phyloP scores from a whole-genome alignment of 2,113 vertebrate genomes.

The Clarias batrachus region DNA sequence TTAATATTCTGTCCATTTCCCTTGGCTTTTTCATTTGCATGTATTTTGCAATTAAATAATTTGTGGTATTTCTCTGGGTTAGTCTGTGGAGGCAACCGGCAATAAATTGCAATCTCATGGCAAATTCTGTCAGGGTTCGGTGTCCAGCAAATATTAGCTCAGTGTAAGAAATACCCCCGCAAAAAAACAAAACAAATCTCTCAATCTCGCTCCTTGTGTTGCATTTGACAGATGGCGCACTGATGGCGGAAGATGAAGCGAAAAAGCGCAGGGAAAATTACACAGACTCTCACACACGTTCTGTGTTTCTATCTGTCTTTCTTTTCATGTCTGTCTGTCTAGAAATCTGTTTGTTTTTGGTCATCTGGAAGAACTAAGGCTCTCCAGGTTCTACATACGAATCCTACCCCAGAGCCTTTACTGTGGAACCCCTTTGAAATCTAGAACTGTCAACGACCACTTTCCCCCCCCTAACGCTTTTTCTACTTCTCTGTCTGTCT shows the following conservation, averaged over 20 bases:
- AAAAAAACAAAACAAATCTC: background rate
- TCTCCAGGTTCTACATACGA: no score
- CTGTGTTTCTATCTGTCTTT: slow-evolving; percentile 15
- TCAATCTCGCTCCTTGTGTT: slow-evolving; percentile 21
- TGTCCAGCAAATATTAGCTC: background rate
- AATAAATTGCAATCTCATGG: background rate
- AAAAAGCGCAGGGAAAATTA: background rate
- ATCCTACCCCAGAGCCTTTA: background rate
- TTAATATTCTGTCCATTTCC: background rate
- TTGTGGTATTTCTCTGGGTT: no score
- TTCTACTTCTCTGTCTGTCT: slow-evolving; percentile 22
- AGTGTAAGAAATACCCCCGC: background rate
- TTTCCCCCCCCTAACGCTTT: background rate
- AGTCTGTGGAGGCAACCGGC: background rate
- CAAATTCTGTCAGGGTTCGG: background rate
- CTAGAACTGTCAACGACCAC: background rate
- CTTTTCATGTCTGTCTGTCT: background rate
- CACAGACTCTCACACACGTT: slow-evolving; percentile 2
- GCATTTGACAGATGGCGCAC: slow-evolving; percentile 51
- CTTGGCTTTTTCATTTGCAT: background rate
- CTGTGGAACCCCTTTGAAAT: background rate
- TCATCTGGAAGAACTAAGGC: no score
- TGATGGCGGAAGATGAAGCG: slow-evolving; percentile 27
- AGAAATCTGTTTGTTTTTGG: background rate
- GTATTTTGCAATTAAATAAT: background rate